Conservation (phyloP, 2,797 vertebrate genomes). For the Sebastes jordani region DNA sequence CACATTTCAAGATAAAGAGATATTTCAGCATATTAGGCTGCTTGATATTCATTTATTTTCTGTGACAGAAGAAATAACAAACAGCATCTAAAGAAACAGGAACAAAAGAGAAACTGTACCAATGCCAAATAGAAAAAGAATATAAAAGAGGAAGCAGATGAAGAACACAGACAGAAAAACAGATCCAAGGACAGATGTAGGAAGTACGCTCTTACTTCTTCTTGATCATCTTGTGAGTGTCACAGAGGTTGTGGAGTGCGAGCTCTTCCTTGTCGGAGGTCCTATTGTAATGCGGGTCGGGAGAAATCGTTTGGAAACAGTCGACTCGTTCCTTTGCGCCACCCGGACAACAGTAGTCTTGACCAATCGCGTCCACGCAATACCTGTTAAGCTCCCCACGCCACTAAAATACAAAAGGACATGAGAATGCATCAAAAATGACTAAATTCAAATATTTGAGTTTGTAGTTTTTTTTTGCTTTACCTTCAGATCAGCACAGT, state of each 20-base stretch:
- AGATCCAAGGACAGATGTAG: neutral
- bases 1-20: neutral
- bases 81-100: neutral
- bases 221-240: slow-evolving; percentile 57
- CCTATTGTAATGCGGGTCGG: slow-evolving; percentile 65
- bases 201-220: slow-evolving; percentile 65
- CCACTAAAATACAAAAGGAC: slow-evolving; percentile 72
- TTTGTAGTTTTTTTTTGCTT: neutral
- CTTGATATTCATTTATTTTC: neutral
- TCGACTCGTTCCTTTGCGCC: slow-evolving; percentile 17
- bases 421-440: neutral
- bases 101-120: neutral
- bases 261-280: neutral
- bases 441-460: neutral
- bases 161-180: neutral
- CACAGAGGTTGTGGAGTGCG: slow-evolving; percentile 66
- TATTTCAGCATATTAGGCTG: neutral
- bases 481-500: slow-evolving; percentile 76
- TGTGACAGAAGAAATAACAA: neutral
- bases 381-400: slow-evolving; percentile 70
- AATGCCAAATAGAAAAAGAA: neutral
- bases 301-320: slow-evolving; percentile 74
- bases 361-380: slow-evolving; percentile 51
- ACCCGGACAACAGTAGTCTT: slow-evolving; percentile 64
- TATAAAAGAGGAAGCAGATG: neutral